Conservation (phyloP, 64 coral and sea anemone genomes). For the Acropora tenuis region DNA sequence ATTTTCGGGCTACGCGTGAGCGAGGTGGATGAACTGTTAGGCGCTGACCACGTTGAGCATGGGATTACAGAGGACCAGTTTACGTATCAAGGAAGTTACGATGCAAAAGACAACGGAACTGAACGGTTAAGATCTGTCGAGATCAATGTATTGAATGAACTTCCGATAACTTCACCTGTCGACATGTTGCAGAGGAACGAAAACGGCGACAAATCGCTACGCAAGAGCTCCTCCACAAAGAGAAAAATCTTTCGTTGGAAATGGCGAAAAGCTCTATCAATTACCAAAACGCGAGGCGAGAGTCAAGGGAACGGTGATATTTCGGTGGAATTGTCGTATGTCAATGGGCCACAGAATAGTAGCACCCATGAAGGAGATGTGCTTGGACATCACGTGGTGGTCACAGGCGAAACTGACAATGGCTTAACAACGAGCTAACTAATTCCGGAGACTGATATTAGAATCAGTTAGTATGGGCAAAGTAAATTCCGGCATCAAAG, state of each 20-base stretch:
- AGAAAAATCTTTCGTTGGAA: background rate
- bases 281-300: background rate
- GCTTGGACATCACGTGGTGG: background rate
- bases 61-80: constrained; percentile 19
- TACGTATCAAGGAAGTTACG: background rate
- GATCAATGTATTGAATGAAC: background rate
- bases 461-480: no score
- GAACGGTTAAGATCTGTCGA: background rate
- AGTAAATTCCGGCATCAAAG: no score
- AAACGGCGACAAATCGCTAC: background rate
- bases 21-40: constrained; percentile 49
- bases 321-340: background rate
- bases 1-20: constrained; percentile 70
- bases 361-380: background rate
- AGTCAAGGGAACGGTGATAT: background rate
- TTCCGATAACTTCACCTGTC: background rate
- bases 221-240: background rate
- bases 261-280: background rate
- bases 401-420: background rate
- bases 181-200: background rate
- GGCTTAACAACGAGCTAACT: background rate
- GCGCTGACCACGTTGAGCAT: constrained; percentile 80
- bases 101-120: background rate
- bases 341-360: background rate
- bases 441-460: no score